phyloP scores from a whole-genome alignment of 2,888 invertebrate species.

The Dryococelus australis region DNA sequence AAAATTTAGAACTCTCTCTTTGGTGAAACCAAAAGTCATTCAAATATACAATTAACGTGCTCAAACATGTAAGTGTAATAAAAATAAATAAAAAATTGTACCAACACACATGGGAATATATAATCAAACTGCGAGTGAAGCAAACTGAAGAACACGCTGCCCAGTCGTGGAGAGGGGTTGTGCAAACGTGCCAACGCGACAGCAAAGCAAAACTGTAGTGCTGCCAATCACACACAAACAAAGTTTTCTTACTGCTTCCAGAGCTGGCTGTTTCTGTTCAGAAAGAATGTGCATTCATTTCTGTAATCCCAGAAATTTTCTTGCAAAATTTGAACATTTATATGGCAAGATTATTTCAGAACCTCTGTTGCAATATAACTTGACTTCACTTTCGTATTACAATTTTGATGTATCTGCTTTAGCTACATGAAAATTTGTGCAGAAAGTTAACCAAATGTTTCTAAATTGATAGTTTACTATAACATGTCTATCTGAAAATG shows the following conservation, averaged over 20 bases:
- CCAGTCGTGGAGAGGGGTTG: conserved; percentile 16
- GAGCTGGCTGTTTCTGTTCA: background rate
- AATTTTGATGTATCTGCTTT: no score
- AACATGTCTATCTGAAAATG: no score
- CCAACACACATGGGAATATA: background rate
- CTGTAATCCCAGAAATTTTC: no score
- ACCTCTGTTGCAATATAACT: no score
- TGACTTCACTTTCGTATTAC: no score
- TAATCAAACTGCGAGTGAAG: conserved; percentile 7
- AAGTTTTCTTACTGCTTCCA: background rate
- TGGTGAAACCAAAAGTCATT: background rate
- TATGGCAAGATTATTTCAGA: no score
- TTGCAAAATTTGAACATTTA: no score
- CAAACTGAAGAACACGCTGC: background rate
- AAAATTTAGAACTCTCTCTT: background rate
- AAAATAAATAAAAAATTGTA: background rate
- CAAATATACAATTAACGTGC: background rate
- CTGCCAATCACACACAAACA: background rate
- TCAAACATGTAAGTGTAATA: background rate
- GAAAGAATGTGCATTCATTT: background rate
- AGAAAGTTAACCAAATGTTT: no score
- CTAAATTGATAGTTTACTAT: no score
- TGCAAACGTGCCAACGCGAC: background rate
- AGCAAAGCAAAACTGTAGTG: background rate
- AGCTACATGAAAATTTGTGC: no score